phyloP scores from a whole-genome alignment of 2,888 invertebrate species.

The Nomada lathburiana region DNA sequence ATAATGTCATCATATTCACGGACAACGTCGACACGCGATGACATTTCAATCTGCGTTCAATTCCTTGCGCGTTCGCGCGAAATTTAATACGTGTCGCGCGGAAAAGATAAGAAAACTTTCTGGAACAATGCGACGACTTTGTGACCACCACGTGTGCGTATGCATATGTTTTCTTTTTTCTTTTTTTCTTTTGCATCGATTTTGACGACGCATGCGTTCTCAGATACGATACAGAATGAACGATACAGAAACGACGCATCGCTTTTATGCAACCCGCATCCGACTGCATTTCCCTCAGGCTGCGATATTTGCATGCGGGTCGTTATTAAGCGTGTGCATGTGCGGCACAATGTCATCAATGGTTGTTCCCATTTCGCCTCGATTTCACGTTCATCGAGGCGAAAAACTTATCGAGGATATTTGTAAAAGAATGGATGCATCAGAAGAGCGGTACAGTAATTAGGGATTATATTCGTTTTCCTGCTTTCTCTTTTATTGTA shows the following conservation, averaged over 20 bases:
- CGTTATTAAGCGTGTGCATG: constrained; percentile 30
- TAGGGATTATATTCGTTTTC: no score
- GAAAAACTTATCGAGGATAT: neutral
- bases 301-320: constrained; percentile 48
- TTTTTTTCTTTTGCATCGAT: constrained; percentile 6
- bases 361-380: constrained; percentile 26
- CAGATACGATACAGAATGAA: constrained; percentile 43
- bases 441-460: neutral
- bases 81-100: constrained; percentile 35
- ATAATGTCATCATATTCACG: constrained; percentile 24
- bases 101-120: constrained; percentile 37
- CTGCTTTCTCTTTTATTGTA: no score
- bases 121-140: constrained; percentile 3
- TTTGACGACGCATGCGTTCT: constrained; percentile 11
- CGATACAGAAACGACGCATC: constrained; percentile 24
- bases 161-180: no score
- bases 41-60: constrained; percentile 47
- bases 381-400: neutral
- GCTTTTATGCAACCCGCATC: constrained; percentile 59
- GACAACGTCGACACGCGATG: constrained; percentile 25
- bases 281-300: constrained; percentile 33
- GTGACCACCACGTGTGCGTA: no score
- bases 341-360: constrained; percentile 12
- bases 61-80: constrained; percentile 19
- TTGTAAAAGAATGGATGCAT: neutral